Evolutionary conservation across 92 coral and sea anemone genomes (phyloP).

Genomic region (Palythoa heliodiscus): DNA sequence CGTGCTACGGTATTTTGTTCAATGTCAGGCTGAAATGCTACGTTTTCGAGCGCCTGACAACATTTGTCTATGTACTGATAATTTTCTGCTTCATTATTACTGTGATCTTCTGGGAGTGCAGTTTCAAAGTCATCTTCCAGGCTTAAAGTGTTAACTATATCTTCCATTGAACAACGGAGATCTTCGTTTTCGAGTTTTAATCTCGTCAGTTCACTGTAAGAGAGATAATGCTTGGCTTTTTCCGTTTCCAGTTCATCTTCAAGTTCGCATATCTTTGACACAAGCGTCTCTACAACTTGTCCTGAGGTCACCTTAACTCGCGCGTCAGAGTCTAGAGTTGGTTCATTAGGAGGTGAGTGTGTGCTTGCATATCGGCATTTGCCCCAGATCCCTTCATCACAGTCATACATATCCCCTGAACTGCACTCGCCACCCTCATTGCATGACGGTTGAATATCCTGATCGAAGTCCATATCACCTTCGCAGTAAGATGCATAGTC

Average conservation of each 20-base stretch:
- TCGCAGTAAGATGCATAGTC: slow-evolving; percentile 40
- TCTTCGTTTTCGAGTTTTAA: slow-evolving; percentile 21
- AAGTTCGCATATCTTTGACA: slow-evolving; percentile 25
- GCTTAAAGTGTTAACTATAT: slow-evolving; percentile 24
- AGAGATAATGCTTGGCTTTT: slow-evolving; percentile 3
- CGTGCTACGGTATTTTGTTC: background rate
- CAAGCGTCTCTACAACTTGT: background rate
- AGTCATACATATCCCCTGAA: slow-evolving; percentile 4
- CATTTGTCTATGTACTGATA: slow-evolving; percentile 26
- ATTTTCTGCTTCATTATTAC: background rate
- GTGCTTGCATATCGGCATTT: slow-evolving; percentile 23
- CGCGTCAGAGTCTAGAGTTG: background rate
- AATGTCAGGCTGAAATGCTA: slow-evolving; percentile 23
- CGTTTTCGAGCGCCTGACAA: slow-evolving; percentile 31
- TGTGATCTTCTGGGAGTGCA: background rate
- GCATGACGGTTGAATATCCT: background rate
- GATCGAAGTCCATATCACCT: slow-evolving; percentile 32
- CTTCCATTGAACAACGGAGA: slow-evolving; percentile 34
- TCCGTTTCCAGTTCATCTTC: slow-evolving; percentile 30
- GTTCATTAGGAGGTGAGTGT: slow-evolving; percentile 15
- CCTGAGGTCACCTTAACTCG: background rate
- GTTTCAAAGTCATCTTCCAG: slow-evolving; percentile 32
- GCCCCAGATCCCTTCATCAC: slow-evolving; percentile 33
- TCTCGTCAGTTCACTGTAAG: slow-evolving; percentile 1
- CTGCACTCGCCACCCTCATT: slow-evolving; percentile 10